These are phyloP conservation scores for Rhinoptilus africanus DNA, from an alignment of 2,113 vertebrate species.

Conservation along the genomic window DNA sequence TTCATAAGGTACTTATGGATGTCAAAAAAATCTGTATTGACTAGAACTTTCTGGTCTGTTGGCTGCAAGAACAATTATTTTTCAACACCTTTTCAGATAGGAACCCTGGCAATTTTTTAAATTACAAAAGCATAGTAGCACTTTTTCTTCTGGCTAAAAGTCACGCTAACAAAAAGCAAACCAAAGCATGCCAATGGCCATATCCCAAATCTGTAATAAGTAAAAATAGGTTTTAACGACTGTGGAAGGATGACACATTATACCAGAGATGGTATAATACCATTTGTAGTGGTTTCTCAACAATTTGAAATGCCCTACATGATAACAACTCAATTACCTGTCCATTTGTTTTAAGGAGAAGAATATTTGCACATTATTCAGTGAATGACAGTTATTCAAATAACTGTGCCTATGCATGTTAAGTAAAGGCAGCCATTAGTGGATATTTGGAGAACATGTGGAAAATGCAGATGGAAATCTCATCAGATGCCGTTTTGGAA, in stretches of 20 bases:
- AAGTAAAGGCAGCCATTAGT: not conserved
- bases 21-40: not conserved
- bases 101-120: not conserved
- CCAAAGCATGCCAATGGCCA: not conserved
- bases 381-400: not conserved
- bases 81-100: not conserved
- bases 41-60: not conserved
- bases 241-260: not conserved
- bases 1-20: not conserved
- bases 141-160: not conserved
- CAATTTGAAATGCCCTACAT: not conserved
- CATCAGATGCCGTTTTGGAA: not conserved
- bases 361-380: not conserved
- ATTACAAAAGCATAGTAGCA: not conserved
- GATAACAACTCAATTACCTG: not conserved
- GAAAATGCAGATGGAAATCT: not conserved
- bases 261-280: not conserved
- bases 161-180: not conserved
- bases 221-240: not conserved
- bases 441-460: not conserved
- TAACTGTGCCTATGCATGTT: fast-evolving
- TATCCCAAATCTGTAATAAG: not conserved
- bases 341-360: not conserved
- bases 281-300: not conserved
- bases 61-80: not conserved